Evolutionary conservation across 2,113 vertebrate species (phyloP), one percentile per base, ranked within the genome.

Genomic region (Gallinago undulata): DNA sequence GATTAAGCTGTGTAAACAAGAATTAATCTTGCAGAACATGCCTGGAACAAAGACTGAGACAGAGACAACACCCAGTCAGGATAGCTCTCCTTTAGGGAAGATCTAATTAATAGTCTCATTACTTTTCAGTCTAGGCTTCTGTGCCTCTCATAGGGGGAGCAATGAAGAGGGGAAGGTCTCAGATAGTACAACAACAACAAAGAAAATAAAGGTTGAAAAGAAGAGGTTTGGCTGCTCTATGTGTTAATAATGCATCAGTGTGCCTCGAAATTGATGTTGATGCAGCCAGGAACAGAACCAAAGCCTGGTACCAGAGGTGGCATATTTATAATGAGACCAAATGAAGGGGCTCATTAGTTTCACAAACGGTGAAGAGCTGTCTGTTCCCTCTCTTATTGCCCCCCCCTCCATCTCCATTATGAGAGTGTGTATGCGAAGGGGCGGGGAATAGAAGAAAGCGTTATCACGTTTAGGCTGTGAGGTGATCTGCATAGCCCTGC

Each of bases 41-140:
- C 37, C 73, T 50, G 56, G 39, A 91, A 95, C 80, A 93, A 94
- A 95, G 95, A 64, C 37, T 37, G 30, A 92, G 50, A 51, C 35
- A 78, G 55, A 94, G 81, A 91, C 96, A 96, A 95, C 96, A 93
- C 19, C n/a, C 91, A 80, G 75, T n/a, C 48, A 94, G 90, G 93
- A 73, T 17, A 79, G 43, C 11, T 43, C 63, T 95, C 74, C 68
- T 96, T 96, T 96, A 96, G 91, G 97, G 97, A 96, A 69, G 92
- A 74, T 96, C 93, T 98, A 98, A 98, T 98, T 99, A 98, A 98
- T 98, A 98, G 94, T 98, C 94, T 98, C 94, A 98, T 98, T 98
- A 98, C 97, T 97, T 98, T 98, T 98, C 97, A 98, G 76, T 98
- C 89, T 97, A 95, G 93, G 66, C 53, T 92, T 96, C 95, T 97